Evolutionary conservation across 2,113 vertebrate genomes (phyloP).

Genomic region (Machaerirhynchus nigripectus): DNA sequence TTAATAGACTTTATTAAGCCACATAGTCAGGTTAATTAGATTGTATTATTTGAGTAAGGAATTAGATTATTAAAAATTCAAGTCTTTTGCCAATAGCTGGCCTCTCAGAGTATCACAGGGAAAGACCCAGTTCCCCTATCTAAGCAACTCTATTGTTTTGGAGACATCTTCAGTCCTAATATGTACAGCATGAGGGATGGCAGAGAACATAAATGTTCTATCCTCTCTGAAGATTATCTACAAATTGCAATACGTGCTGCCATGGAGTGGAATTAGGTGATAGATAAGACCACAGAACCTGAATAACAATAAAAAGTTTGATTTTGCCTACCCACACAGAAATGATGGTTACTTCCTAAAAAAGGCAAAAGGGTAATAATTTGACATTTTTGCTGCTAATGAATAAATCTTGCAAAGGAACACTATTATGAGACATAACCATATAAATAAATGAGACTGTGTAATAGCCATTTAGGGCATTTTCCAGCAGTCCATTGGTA

Average conservation of each 20-base stretch:
- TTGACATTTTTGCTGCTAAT: neutral
- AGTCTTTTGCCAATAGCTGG: neutral
- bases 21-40: neutral
- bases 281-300: neutral
- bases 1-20: neutral
- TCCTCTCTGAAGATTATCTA: neutral
- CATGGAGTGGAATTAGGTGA: neutral
- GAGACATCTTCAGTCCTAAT: neutral
- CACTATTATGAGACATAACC: neutral
- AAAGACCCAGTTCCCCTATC: neutral
- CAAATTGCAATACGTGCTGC: neutral
- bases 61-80: conserved; percentile 39
- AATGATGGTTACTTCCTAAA: neutral
- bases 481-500: neutral
- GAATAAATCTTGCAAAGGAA: neutral
- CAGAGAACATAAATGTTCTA: neutral
- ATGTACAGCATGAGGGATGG: neutral
- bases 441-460: neutral
- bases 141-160: neutral
- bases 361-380: neutral
- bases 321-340: neutral
- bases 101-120: neutral
- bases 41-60: conserved; percentile 46
- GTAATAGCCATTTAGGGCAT: neutral
- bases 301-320: neutral